These are phyloP conservation scores for Lepidurus couesii DNA, from an alignment of 1,140 invertebrate species.

Conservation along the genomic window DNA sequence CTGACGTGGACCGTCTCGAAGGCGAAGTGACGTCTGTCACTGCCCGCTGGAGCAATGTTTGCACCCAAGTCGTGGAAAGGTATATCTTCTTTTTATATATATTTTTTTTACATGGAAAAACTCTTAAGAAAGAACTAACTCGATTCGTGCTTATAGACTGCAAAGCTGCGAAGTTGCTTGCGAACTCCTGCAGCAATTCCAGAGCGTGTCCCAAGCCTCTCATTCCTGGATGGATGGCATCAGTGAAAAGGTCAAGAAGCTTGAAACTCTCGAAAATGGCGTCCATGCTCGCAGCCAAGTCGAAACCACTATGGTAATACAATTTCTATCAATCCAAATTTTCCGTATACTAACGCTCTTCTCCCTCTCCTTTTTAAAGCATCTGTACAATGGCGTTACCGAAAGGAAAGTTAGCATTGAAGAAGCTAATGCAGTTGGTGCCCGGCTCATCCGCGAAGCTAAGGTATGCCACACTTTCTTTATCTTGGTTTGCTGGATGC, in stretches of 20 bases:
- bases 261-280: conserved; percentile 62
- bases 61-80: conserved; percentile 83
- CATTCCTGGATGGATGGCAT: conserved; percentile 79
- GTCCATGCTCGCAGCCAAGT: conserved; percentile 58
- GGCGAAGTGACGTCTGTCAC: conserved; percentile 83
- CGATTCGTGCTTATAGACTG: conserved; percentile 52
- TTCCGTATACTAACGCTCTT: neutral
- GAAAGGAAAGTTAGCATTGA: conserved; percentile 89
- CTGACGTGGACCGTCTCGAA: conserved; percentile 87
- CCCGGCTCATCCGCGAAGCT: conserved; percentile 91
- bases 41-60: conserved; percentile 83
- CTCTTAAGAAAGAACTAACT: conserved; percentile 8
- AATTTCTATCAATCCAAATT: neutral
- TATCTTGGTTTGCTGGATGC: conserved; percentile 13
- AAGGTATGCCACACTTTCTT: conserved; percentile 66
- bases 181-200: conserved; percentile 76
- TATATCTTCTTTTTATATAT: no score
- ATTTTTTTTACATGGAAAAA: conserved; percentile 1
- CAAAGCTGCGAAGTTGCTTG: conserved; percentile 78
- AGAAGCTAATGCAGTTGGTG: conserved; percentile 88
- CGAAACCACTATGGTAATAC: conserved; percentile 68
- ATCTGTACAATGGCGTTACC: conserved; percentile 78
- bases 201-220: conserved; percentile 75
- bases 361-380: conserved; percentile 55
- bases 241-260: conserved; percentile 54